Conservation (phyloP, 2,888 invertebrate genomes). For the Oxyteleia sp. region DNA sequence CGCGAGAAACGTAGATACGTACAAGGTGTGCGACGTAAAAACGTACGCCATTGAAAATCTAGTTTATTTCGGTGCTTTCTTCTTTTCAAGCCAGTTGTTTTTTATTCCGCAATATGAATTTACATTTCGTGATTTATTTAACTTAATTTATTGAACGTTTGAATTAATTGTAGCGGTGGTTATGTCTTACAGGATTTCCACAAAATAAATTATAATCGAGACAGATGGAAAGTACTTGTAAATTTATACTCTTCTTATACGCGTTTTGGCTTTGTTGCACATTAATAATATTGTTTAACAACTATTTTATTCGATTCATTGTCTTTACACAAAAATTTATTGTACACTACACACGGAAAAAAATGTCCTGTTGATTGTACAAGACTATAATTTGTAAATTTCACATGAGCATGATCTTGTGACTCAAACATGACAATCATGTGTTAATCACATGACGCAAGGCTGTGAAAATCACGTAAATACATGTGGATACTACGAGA, state of each 20-base stretch:
- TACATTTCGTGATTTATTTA: slow-evolving; percentile 19
- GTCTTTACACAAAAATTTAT: too few relatives aligned
- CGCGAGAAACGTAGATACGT: slow-evolving; percentile 36
- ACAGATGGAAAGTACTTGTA: not conserved
- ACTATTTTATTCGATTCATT: too few relatives aligned
- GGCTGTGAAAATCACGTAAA: too few relatives aligned
- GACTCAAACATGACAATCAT: too few relatives aligned
- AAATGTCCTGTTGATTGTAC: too few relatives aligned
- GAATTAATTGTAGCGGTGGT: slow-evolving; percentile 13
- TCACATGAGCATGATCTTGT: too few relatives aligned
- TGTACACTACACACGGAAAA: too few relatives aligned
- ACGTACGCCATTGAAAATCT: slow-evolving; percentile 23
- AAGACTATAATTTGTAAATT: too few relatives aligned
- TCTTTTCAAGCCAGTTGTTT: not conserved
- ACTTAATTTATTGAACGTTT: slow-evolving; percentile 13
- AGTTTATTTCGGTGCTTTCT: slow-evolving; percentile 21
- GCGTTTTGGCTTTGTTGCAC: too few relatives aligned
- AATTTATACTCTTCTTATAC: slow-evolving; percentile 6
- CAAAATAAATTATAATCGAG: slow-evolving; percentile 1
- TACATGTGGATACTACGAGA: too few relatives aligned
- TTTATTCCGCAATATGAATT: slow-evolving; percentile 16
- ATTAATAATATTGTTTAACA: too few relatives aligned
- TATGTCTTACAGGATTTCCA: not conserved
- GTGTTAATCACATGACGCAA: too few relatives aligned
- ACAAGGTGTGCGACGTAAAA: slow-evolving; percentile 18